Conservation (phyloP, 2,888 invertebrate species). For the Lysandra bellargus region DNA sequence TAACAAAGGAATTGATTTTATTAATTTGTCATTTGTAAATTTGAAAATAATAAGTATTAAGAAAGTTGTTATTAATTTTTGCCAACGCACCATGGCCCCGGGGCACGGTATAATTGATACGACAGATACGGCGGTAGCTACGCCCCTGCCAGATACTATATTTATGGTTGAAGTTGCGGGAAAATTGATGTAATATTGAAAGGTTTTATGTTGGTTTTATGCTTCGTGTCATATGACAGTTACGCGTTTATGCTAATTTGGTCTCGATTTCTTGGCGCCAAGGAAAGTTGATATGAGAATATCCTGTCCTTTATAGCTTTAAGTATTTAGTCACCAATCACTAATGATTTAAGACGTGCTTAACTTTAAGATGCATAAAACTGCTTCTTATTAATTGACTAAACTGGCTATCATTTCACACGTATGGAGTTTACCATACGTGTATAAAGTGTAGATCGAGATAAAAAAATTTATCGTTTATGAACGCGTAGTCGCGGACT, state of each 20-base stretch:
- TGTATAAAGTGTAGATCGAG: too few species aligned
- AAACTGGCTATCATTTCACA: slow-evolving; percentile 1
- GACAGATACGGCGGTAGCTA: not conserved
- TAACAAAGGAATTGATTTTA: too few species aligned
- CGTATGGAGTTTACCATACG: not conserved
- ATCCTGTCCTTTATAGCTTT: slow-evolving; percentile 16
- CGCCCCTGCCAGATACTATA: not conserved
- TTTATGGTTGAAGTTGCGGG: not conserved
- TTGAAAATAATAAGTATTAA: too few species aligned
- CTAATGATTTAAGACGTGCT: slow-evolving; percentile 2
- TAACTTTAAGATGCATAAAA: not conserved
- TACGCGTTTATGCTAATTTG: slow-evolving; percentile 5
- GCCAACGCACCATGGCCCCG: too few species aligned
- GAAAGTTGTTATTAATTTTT: too few species aligned
- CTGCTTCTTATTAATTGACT: not conserved
- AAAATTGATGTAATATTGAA: not conserved
- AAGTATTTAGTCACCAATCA: not conserved
- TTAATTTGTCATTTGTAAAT: too few species aligned
- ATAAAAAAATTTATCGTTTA: not conserved
- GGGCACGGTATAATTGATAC: too few species aligned
- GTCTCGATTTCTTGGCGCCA: slow-evolving; percentile 11
- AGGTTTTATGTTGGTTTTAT: not conserved
- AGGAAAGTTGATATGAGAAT: slow-evolving; percentile 18
- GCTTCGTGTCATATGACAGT: not conserved
- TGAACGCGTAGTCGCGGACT: too few species aligned